Conservation (phyloP, 2,113 vertebrate species). For the Tachycineta bicolor region DNA sequence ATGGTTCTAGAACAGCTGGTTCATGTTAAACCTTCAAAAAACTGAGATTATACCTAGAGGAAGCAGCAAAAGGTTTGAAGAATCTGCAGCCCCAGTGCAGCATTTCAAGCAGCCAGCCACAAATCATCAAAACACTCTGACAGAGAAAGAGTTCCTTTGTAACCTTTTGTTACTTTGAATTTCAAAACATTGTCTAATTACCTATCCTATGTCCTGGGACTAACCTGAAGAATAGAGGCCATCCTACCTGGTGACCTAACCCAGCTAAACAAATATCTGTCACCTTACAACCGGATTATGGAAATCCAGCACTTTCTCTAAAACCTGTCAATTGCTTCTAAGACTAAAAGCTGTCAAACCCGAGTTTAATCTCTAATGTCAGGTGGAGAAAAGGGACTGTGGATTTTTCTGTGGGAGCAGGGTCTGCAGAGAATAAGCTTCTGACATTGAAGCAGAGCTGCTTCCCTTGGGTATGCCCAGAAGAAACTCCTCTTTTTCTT, state of each 20-base stretch:
- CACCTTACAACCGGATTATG: background rate
- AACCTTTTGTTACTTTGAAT: background rate
- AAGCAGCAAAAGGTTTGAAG: slow-evolving; percentile 1
- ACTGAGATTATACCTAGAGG: background rate
- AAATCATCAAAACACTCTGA: background rate
- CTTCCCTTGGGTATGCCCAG: fast-evolving
- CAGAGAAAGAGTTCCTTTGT: background rate
- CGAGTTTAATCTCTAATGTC: background rate
- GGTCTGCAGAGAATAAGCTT: background rate
- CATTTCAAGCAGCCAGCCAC: background rate
- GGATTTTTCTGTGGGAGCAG: background rate
- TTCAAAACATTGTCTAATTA: background rate
- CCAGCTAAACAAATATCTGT: background rate
- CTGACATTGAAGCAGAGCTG: background rate
- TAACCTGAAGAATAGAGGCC: background rate
- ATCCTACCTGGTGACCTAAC: background rate
- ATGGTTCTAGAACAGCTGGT: slow-evolving; percentile 17
- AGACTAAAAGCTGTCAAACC: background rate
- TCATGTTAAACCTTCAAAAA: slow-evolving; percentile 27
- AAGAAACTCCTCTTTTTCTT: background rate
- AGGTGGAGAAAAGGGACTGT: background rate
- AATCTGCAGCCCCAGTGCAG: background rate
- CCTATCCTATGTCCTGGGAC: background rate
- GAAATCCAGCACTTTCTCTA: background rate
- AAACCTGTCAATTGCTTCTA: background rate